These are phyloP conservation scores for Gonatopus flavifemur DNA, from an alignment of 1,140 invertebrate species.

Conservation along the genomic window DNA sequence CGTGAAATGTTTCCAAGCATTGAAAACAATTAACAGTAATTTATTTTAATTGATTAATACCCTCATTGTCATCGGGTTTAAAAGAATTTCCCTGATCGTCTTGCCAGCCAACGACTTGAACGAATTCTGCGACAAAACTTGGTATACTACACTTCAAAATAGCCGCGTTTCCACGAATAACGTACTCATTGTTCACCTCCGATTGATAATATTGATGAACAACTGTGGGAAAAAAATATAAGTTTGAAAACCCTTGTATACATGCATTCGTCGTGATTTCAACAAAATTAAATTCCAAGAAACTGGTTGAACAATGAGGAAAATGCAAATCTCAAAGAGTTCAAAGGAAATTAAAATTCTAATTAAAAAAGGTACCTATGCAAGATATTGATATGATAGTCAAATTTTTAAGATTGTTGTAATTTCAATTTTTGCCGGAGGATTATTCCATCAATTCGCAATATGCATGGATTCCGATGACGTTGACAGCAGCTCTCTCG, in stretches of 20 bases:
- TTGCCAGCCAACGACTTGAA: slow-evolving; percentile 83
- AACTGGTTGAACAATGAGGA: too few relatives aligned
- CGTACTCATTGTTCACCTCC: slow-evolving; percentile 91
- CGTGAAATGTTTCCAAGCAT: slow-evolving; percentile 6
- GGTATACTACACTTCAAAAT: slow-evolving; percentile 92
- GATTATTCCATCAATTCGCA: too few relatives aligned
- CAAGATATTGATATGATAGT: too few relatives aligned
- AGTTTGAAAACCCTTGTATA: too few relatives aligned
- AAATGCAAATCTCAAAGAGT: too few relatives aligned
- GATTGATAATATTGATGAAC: slow-evolving; percentile 87
- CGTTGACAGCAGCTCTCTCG: slow-evolving; percentile 27
- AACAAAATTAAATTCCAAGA: too few relatives aligned
- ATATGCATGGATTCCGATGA: slow-evolving; percentile 15
- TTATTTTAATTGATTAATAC: slow-evolving; percentile 33
- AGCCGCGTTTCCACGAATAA: slow-evolving; percentile 90
- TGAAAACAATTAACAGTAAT: background rate
- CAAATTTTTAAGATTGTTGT: too few relatives aligned
- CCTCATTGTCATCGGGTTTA: slow-evolving; percentile 54
- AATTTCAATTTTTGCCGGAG: too few relatives aligned
- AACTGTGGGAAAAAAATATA: too few relatives aligned
- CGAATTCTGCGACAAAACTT: slow-evolving; percentile 89
- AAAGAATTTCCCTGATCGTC: slow-evolving; percentile 76
- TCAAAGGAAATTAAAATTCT: too few relatives aligned
- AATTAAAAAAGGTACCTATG: too few relatives aligned
- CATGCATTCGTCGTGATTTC: too few relatives aligned